phyloP scores from a whole-genome alignment of 2,797 vertebrate species.

The Onychomys torridus region DNA sequence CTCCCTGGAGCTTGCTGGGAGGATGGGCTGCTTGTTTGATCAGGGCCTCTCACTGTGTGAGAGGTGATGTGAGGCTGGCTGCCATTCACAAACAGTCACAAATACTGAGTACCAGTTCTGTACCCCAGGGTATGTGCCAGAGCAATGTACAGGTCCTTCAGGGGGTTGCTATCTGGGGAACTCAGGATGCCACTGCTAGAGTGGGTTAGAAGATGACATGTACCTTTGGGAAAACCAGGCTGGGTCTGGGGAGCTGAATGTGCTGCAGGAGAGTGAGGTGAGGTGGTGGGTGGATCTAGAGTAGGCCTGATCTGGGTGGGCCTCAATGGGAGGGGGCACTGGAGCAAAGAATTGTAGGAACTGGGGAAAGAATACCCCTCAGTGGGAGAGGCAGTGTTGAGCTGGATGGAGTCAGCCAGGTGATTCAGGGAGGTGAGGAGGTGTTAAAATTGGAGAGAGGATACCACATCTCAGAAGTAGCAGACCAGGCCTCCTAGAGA shows the following conservation, averaged over 20 bases:
- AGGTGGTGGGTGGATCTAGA: background rate
- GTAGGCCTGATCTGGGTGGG: background rate
- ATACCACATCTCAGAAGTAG: background rate
- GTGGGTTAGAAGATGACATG: background rate
- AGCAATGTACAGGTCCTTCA: background rate
- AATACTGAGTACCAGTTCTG: background rate
- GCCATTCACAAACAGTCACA: background rate
- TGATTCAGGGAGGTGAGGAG: background rate
- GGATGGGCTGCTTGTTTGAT: no score
- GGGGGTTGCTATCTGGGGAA: background rate
- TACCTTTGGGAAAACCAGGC: background rate
- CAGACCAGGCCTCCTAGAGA: background rate
- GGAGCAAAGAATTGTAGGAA: slow-evolving; percentile 15
- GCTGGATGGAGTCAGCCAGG: background rate
- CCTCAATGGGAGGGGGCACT: background rate
- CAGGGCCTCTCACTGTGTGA: background rate
- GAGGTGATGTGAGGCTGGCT: background rate
- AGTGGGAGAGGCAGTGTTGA: background rate
- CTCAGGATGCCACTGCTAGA: background rate
- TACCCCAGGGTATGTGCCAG: background rate
- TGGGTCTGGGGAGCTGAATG: background rate
- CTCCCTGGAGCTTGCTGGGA: background rate
- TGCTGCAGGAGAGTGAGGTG: rapidly evolving
- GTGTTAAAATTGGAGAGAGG: background rate
- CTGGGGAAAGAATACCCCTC: background rate